These are phyloP conservation scores for Operophtera brumata DNA, from an alignment of 2,888 invertebrate genomes.

Conservation along the genomic window DNA sequence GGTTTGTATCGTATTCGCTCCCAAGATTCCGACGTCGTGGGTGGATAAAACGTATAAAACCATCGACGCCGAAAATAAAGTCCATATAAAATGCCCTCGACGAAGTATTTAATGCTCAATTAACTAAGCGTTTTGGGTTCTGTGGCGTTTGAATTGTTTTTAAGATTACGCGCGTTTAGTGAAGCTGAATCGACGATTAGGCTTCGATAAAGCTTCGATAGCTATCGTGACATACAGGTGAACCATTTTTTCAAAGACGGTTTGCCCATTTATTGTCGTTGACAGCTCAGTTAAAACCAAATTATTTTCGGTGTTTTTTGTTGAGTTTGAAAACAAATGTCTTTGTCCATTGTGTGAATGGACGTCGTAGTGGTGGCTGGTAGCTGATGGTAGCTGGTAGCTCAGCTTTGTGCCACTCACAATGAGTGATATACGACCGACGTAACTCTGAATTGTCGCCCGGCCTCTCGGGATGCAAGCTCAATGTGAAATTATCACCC, in stretches of 20 bases:
- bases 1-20: slow-evolving; percentile 67
- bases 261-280: slow-evolving; percentile 60
- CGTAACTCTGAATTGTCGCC: slow-evolving; percentile 75
- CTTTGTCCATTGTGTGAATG: slow-evolving; percentile 72
- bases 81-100: slow-evolving; percentile 76
- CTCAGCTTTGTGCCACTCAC: slow-evolving; percentile 73
- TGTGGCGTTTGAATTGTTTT: slow-evolving; percentile 76
- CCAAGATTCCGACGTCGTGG: slow-evolving; percentile 74
- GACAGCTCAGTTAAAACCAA: slow-evolving; percentile 64
- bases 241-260: slow-evolving; percentile 37
- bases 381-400: slow-evolving; percentile 72
- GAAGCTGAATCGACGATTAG: slow-evolving; percentile 59
- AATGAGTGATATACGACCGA: slow-evolving; percentile 79
- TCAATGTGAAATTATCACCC: slow-evolving; percentile 78
- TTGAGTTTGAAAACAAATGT: slow-evolving; percentile 75
- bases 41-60: slow-evolving; percentile 77
- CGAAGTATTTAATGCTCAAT: slow-evolving; percentile 80
- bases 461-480: slow-evolving; percentile 54
- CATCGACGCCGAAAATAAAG: slow-evolving; percentile 72
- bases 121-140: slow-evolving; percentile 79
- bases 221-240: slow-evolving; percentile 27
- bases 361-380: slow-evolving; percentile 59
- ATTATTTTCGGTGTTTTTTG: slow-evolving; percentile 71
- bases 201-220: slow-evolving; percentile 36
- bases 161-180: slow-evolving; percentile 64